Base-by-base conservation (phyloP, 2,113 vertebrate genomes). In the Mobula hypostoma region DNA sequence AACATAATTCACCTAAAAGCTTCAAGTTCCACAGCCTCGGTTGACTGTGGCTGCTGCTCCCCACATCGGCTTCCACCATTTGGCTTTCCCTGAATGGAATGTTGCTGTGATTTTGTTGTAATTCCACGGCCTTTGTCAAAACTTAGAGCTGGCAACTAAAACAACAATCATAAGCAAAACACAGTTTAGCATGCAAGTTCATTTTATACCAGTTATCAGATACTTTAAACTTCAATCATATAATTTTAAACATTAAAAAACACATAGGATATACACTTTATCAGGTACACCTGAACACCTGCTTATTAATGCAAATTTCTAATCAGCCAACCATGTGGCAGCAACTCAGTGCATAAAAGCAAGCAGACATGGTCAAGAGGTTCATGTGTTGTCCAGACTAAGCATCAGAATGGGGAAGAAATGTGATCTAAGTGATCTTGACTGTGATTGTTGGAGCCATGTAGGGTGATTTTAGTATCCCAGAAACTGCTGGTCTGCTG, bases 11-110 rank as follows among this genome's bases (percentile, higher is more conserved):
- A 77, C 98, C 98, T 98, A 94, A 98, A 98, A 94, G 97, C 97
- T 94, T 98, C 97, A 95, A 98, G 97, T 94, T 98, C 97, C 83
- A 96, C 94, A 61, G 96, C 96, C 96, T 99, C 98, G 40, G 88
- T 95, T 95, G 94, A 96, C 94, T 96, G 94, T 63, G 96, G 96
- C 94, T 96, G 96, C 9, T 95, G 96, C 94, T 94, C 94, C 88
- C 2, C 95, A 74, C 66, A 95, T 92, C 94, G 96, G 94, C 32
- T 94, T 94, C 95, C 95, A 95, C 94, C 96, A 76, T 61, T 96
- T 79, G 74, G 91, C 70, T 95, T 95, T 95, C 94, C 95, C 40
- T 94, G 96, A 0, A 63, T 77, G 91, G 95, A 93, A 92, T 72
- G 94, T 0, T 94, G 95, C 61, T 94, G 96, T 70, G 95, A 94